Evolutionary conservation across 2,797 vertebrate genomes (phyloP).

Genomic region (Lacerta viridis): DNA sequence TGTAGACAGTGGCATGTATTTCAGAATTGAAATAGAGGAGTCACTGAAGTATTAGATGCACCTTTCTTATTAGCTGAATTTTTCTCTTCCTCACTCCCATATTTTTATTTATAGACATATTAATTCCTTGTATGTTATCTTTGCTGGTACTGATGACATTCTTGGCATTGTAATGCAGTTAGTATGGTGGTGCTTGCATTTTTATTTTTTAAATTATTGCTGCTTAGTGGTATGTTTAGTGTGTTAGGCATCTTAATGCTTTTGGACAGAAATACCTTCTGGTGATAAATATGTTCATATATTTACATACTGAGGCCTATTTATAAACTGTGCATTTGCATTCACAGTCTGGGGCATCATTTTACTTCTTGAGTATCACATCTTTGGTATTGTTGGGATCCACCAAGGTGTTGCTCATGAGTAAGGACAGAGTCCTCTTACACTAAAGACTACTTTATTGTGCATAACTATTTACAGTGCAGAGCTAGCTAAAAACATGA

Average conservation of each 20-base stretch:
- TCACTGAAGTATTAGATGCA: background rate
- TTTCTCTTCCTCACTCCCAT: no score
- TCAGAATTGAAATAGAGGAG: conserved; percentile 8
- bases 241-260: background rate
- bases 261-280: background rate
- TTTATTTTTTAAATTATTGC: no score
- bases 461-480: no score
- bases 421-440: no score
- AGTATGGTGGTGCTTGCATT: background rate
- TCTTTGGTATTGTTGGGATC: background rate
- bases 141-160: background rate
- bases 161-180: background rate
- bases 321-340: background rate
- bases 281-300: background rate
- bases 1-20: background rate
- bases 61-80: background rate
- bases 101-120: background rate
- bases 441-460: no score
- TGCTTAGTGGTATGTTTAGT: background rate
- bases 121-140: background rate
- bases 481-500: no score
- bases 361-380: background rate
- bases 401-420: no score
- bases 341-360: background rate
- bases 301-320: background rate